Base-by-base conservation (phyloP, 2,888 invertebrate species). In the Deladenus siricidicola region DNA sequence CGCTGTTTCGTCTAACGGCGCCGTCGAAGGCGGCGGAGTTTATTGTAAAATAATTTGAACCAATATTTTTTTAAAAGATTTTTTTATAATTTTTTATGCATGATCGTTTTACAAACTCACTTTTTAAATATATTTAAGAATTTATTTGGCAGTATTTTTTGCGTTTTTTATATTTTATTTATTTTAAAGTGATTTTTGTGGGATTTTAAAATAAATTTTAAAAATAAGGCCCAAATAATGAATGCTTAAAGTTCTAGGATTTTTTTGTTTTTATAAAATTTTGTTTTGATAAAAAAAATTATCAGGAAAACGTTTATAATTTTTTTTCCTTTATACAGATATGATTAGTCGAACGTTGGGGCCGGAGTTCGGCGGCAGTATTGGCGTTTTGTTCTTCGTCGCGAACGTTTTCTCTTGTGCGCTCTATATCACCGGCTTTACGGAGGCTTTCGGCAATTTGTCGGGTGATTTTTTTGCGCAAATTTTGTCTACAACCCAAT, bases 281-380 rank as follows among this genome's bases (percentile, higher is more conserved):
- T 21, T 6, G 6, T 21, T 23, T 21, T n/a, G 8, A 24, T 8
- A 21, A 21, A 47, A 47, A 47, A 23, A 10, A n/a, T 21, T 34
- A 14, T 54, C 17, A 50, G 4, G 28, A 14, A 19, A 54, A 54
- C 17, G 6, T 14, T 17, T 34, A 62, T 30, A 17, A 30, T 10
- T 17, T 63, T 45, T 29, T 23, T 24, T 19, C 17, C 30, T 26
- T 26, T 8, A 57, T 69, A 21, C 80, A 96, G 94, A 94, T 82
- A 98, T 99, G 98, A 96, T 98, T 70, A 94, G 93, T 81, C 85
- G 98, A 74, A 93, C 96, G 0, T 83, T 99, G 51, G 98, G 98
- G 23, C 90, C 96, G 0, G 98, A 99, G 83, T 96, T 99, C 83
- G 98, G 98, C 0, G 98, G 98, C 34, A 90, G 93, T 0, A 94